These are phyloP conservation scores for Isichthys henryi DNA, from an alignment of 2,113 vertebrate genomes.

Conservation along the genomic window DNA sequence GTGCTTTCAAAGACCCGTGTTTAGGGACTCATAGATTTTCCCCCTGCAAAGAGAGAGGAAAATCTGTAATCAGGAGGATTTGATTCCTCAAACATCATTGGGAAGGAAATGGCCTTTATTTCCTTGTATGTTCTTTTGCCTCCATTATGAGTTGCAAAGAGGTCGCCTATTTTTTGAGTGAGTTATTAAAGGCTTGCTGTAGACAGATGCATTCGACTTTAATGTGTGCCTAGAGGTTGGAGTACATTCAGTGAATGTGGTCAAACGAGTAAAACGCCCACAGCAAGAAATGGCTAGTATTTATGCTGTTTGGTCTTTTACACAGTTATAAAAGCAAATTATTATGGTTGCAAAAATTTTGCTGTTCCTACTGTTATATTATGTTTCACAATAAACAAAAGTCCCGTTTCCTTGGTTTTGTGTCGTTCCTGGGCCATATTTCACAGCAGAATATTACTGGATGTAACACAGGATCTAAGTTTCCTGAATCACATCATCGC, in stretches of 20 bases:
- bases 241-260: not conserved
- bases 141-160: not conserved
- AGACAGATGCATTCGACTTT: not conserved
- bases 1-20: conserved; percentile 80
- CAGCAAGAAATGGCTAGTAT: not conserved
- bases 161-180: conserved; percentile 17
- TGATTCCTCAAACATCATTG: conserved; percentile 76
- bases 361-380: not conserved
- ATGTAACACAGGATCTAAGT: not conserved
- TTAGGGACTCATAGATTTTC: conserved; percentile 85
- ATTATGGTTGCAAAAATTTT: not conserved
- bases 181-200: conserved; percentile 13
- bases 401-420: not conserved
- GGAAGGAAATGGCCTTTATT: conserved; percentile 39
- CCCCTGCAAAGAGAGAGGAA: conserved; percentile 73
- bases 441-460: not conserved
- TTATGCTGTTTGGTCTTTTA: not conserved
- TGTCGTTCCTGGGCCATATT: not conserved
- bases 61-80: conserved; percentile 81
- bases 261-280: not conserved
- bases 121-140: not conserved
- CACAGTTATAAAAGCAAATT: not conserved
- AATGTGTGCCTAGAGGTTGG: not conserved
- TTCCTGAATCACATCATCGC: not conserved
- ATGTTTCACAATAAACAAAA: not conserved